phyloP scores from a whole-genome alignment of 2,113 vertebrate genomes.

The Columba livia region DNA sequence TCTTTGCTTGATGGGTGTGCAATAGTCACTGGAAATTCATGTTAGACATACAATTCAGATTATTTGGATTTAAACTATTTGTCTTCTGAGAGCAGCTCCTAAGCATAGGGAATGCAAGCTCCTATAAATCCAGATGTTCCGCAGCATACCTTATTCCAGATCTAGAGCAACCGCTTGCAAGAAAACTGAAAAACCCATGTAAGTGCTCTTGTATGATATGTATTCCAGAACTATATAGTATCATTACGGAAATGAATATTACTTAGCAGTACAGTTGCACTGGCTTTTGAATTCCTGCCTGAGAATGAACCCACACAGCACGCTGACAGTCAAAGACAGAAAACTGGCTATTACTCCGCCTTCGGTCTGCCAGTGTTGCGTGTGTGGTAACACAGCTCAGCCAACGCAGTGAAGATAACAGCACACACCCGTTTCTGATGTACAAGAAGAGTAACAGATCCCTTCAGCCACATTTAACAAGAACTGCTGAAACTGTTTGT shows the following conservation, averaged over 20 bases:
- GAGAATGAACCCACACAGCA: background rate
- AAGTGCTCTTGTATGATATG: background rate
- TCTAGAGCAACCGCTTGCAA: background rate
- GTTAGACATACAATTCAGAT: background rate
- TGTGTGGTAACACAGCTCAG: background rate
- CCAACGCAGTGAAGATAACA: background rate
- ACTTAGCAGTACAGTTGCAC: background rate
- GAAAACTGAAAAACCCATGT: background rate
- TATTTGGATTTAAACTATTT: background rate
- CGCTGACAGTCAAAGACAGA: background rate
- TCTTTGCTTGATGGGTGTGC: background rate
- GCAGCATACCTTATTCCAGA: background rate
- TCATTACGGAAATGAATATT: background rate
- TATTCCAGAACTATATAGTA: background rate
- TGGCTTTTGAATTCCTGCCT: background rate
- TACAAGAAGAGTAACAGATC: background rate
- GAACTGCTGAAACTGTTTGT: background rate
- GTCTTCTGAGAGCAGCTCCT: background rate
- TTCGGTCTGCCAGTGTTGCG: background rate
- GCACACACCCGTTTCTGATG: background rate
- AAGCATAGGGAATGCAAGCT: background rate
- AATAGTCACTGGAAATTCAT: background rate
- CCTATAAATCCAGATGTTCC: background rate
- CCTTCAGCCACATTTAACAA: background rate
- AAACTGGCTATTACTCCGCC: background rate